Conservation (phyloP, 2,888 invertebrate genomes). For the Gerosis bhagava region DNA sequence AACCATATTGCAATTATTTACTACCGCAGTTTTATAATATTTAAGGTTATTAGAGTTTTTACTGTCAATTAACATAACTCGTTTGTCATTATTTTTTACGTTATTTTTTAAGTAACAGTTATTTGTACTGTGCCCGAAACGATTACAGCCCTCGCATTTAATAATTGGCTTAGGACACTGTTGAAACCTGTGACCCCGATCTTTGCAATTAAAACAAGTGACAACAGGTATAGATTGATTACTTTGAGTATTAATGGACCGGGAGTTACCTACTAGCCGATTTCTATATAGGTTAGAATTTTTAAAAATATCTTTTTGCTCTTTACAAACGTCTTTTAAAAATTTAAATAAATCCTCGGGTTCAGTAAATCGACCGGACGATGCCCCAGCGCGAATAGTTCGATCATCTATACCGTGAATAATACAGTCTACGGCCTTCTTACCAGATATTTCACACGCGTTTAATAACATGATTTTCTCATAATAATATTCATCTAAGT, state of each 20-base stretch:
- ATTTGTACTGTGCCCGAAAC: not conserved
- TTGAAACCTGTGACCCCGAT: not conserved
- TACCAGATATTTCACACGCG: conserved; percentile 25
- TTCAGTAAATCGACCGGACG: conserved; percentile 21
- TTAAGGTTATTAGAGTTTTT: conserved; percentile 3
- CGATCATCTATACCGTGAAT: conserved; percentile 26
- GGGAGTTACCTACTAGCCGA: not conserved
- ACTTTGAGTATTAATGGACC: not conserved
- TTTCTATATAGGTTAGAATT: not conserved
- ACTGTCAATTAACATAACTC: conserved; percentile 1
- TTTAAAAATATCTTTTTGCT: conserved; percentile 8
- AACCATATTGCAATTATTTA: conserved; percentile 7
- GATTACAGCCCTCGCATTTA: not conserved
- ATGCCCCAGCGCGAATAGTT: conserved; percentile 23
- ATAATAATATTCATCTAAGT: conserved; percentile 29
- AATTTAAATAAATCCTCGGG: conserved; percentile 28
- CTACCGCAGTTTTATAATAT: conserved; percentile 5
- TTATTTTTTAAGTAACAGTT: conserved; percentile 3
- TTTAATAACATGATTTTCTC: conserved; percentile 29
- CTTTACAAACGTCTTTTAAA: conserved; percentile 23
- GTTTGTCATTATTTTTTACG: conserved; percentile 1
- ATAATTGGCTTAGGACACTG: conserved; percentile 3
- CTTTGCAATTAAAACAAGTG: conserved; percentile 1
- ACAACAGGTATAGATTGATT: not conserved
- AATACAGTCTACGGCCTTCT: conserved; percentile 27